These are phyloP conservation scores for Smithornis capensis DNA, from an alignment of 2,113 vertebrate genomes.

Conservation along the genomic window DNA sequence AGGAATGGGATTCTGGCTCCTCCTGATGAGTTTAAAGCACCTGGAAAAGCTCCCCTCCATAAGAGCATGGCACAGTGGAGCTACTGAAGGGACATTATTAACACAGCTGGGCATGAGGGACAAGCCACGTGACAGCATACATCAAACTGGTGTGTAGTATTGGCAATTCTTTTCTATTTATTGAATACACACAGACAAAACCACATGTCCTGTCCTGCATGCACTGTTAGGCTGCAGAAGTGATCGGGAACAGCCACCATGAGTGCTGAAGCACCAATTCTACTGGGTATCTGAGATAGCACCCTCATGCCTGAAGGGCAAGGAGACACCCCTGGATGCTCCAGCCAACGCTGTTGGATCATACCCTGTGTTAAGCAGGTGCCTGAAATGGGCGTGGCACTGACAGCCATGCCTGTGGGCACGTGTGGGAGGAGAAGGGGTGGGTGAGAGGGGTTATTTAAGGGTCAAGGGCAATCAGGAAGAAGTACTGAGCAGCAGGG, in stretches of 20 bases:
- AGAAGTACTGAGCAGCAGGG: not conserved
- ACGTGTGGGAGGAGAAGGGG: not conserved
- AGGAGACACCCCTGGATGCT: not conserved
- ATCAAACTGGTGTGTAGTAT: not conserved
- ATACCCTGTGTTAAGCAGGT: not conserved
- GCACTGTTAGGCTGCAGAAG: not conserved
- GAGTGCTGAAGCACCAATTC: not conserved
- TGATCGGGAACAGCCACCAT: not conserved
- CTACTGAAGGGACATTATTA: not conserved
- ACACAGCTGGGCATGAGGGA: rapidly evolving
- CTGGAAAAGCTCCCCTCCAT: not conserved
- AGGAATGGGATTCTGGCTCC: not conserved
- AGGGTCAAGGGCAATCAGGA: not conserved
- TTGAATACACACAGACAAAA: not conserved
- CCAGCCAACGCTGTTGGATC: not conserved
- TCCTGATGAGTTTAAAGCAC: not conserved
- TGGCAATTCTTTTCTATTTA: not conserved
- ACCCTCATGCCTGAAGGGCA: not conserved
- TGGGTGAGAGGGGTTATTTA: not conserved
- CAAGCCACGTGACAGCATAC: rapidly evolving
- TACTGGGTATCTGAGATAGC: not conserved
- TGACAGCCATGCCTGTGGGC: not conserved
- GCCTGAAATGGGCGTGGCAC: not conserved
- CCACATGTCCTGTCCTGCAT: rapidly evolving
- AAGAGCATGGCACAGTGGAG: rapidly evolving